Base-by-base conservation (phyloP, 1,140 invertebrate genomes). In the Calliopsis andreniformis region DNA sequence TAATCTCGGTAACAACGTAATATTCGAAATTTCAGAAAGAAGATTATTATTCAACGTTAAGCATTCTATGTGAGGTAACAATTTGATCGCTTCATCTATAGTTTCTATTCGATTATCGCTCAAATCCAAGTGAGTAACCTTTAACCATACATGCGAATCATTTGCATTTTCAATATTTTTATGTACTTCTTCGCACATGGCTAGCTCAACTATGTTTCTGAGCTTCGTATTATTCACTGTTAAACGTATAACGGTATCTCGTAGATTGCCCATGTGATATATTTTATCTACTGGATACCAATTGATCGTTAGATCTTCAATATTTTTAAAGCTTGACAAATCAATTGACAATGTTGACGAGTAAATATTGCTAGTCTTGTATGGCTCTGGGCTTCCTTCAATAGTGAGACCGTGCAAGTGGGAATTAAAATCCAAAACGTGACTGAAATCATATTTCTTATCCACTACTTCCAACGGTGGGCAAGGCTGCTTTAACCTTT, bases 391-490 rank as follows among this genome's bases (percentile, higher is more conserved):
- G 76, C 93, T 95, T 1, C 96, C 96, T 87, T 95, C 92, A 12
- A 98, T 94, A 59, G 93, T 93, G 0, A 98, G 88, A 16, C 90
- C 92, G 23, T 92, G 93, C 10, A 98, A 87, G 83, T 96, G 95
- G 1, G 95, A 96, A 88, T 96, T 96, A 87, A 97, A 97, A 88
- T 99, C 98, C 66, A 99, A 88, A 7, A 98, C 95, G 88, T 98
- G 97, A 82, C 96, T 97, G 76, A 98, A 96, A 90, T 98, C 97
- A 86, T 95, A 95, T 85, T 93, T 93, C 89, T 93, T 94, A 76
- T 95, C 95, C 69, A 93, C 91, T 56, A 95, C 94, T 92, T 96
- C 94, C 61, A 94, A 92, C 3, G 94, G 93, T 23, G 97, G 96
- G 89, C 97, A 97, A 0, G 97, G 96, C 80, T 97, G 94, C 89